Percentiles rank a stretch among this genome's conserved stretches.
phyloP scores from a whole-genome alignment of 1,140 invertebrate species.

The Bombus huntii region DNA sequence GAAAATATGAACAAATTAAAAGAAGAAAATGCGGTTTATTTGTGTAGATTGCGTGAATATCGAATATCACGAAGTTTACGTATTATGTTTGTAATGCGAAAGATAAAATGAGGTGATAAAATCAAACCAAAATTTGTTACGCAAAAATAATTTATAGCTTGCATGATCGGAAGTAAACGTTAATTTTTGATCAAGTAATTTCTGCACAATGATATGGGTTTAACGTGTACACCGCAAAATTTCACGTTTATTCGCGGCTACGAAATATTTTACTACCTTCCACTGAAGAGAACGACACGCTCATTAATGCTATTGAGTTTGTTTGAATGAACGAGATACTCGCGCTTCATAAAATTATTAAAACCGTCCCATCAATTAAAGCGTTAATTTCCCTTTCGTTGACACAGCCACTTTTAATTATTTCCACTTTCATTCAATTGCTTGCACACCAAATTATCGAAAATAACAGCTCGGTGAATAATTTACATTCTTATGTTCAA shows the following conservation, averaged over 20 bases:
- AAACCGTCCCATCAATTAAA: slow-evolving; percentile 47
- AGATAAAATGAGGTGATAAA: not conserved
- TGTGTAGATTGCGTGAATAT: not conserved
- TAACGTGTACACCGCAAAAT: slow-evolving; percentile 2
- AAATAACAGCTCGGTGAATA: slow-evolving; percentile 37
- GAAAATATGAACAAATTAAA: not conserved
- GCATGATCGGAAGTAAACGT: slow-evolving; percentile 7
- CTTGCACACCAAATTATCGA: slow-evolving; percentile 29
- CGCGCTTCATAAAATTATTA: slow-evolving; percentile 50
- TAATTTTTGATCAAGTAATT: slow-evolving; percentile 48
- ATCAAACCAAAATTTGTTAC: slow-evolving; percentile 4
- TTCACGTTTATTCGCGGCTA: slow-evolving; percentile 32
- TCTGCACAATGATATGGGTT: slow-evolving; percentile 33
- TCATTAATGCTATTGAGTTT: slow-evolving; percentile 36
- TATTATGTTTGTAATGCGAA: not conserved
- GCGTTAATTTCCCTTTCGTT: slow-evolving; percentile 53
- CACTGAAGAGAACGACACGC: slow-evolving; percentile 37
- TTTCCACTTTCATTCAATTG: slow-evolving; percentile 43
- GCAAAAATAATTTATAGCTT: slow-evolving; percentile 26
- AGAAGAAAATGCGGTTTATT: not conserved
- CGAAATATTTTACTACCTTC: slow-evolving; percentile 39
- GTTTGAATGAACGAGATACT: slow-evolving; percentile 43
- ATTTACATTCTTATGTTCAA: slow-evolving; percentile 28
- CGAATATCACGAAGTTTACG: not conserved
- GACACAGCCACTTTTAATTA: slow-evolving; percentile 50